Conservation (phyloP, 1,140 invertebrate genomes). For the Cydia splendana region DNA sequence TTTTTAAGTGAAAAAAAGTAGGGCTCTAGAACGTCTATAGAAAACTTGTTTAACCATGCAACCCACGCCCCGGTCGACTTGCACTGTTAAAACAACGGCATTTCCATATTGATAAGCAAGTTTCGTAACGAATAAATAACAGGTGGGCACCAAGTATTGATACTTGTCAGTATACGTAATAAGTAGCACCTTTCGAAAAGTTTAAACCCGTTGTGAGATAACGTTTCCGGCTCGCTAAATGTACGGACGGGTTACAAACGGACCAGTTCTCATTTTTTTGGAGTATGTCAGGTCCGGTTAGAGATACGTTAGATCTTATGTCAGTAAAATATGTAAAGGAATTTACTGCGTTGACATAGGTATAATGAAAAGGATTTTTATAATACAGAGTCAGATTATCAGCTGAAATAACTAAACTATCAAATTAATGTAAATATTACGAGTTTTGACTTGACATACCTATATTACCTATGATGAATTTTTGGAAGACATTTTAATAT, state of each 20-base stretch:
- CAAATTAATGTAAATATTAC: no score
- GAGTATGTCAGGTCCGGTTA: neutral
- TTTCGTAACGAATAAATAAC: constrained; percentile 29
- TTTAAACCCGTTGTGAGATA: constrained; percentile 53
- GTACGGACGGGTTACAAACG: constrained; percentile 42
- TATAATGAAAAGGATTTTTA: neutral
- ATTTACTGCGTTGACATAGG: neutral
- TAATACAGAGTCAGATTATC: no score
- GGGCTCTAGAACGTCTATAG: neutral
- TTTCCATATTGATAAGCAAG: constrained; percentile 30
- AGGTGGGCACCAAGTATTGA: constrained; percentile 39
- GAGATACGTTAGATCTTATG: neutral
- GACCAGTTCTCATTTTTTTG: constrained; percentile 2
- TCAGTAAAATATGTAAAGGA: neutral
- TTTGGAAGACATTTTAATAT: no score
- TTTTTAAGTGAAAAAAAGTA: constrained; percentile 15
- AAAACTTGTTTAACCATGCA: constrained; percentile 26
- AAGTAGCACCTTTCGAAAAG: constrained; percentile 64
- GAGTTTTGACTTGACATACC: no score
- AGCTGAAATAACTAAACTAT: no score
- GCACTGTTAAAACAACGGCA: constrained; percentile 27
- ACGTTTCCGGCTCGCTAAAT: constrained; percentile 56
- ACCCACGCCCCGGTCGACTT: constrained; percentile 10
- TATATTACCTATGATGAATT: no score
- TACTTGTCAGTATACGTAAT: constrained; percentile 43